Conservation (phyloP, 2,888 invertebrate species). For the Drosophila eohydei region DNA sequence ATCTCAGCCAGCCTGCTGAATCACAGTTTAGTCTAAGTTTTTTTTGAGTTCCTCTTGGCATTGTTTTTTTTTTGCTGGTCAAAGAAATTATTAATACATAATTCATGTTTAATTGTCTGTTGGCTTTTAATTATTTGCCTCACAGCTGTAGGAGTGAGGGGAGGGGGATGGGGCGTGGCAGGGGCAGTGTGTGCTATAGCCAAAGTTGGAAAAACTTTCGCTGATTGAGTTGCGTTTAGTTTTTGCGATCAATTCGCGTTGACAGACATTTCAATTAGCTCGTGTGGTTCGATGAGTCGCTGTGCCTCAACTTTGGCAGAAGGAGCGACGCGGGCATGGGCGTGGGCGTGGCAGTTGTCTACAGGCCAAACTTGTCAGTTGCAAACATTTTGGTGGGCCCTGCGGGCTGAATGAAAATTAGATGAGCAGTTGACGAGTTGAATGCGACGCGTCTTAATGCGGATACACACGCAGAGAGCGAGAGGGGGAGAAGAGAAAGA, state of each 20-base stretch:
- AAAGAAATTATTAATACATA: slow-evolving; percentile 76
- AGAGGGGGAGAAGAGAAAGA: too few relatives aligned
- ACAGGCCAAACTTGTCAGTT: slow-evolving; percentile 47
- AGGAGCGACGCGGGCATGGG: too few relatives aligned
- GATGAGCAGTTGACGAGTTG: slow-evolving; percentile 70
- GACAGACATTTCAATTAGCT: slow-evolving; percentile 78
- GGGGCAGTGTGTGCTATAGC: neutral
- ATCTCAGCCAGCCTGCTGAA: slow-evolving; percentile 20
- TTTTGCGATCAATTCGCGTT: slow-evolving; percentile 54
- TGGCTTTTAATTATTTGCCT: slow-evolving; percentile 52
- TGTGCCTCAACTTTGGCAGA: neutral
- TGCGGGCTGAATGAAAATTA: slow-evolving; percentile 64
- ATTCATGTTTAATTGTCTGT: slow-evolving; percentile 76
- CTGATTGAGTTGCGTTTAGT: slow-evolving; percentile 78
- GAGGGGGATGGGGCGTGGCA: neutral
- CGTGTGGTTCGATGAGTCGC: slow-evolving; percentile 30
- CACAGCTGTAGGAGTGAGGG: slow-evolving; percentile 2
- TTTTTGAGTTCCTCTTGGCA: slow-evolving; percentile 1
- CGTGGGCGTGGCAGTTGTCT: slow-evolving; percentile 5
- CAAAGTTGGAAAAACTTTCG: slow-evolving; percentile 66
- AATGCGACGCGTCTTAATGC: slow-evolving; percentile 41
- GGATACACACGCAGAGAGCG: neutral
- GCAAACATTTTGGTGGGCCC: slow-evolving; percentile 44
- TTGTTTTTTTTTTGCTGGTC: slow-evolving; percentile 15
- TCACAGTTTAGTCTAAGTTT: slow-evolving; percentile 40